Base-by-base conservation (phyloP, 1,140 invertebrate genomes). In the Parasteatoda tepidariorum region DNA sequence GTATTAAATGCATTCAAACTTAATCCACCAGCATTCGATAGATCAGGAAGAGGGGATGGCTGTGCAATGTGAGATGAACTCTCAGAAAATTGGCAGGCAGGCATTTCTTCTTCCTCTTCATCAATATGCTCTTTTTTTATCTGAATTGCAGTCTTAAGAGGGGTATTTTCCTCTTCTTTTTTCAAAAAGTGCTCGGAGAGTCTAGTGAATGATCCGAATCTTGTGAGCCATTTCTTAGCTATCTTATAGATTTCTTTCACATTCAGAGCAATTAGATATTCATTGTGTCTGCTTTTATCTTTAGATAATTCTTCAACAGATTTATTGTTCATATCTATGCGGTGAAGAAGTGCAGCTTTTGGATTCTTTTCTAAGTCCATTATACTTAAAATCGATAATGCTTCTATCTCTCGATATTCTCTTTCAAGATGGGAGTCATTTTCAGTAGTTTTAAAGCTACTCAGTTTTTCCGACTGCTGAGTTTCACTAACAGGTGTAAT, bases 331-430 rank as follows among this genome's bases (percentile, higher is more conserved):
- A 4, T 15, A 24, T 71, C 66, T 31, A 78, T 55, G 22, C 15
- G 28, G 11, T 7, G 3, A 31, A 24, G 24, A 2, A 82, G 26
- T 5, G n/a, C 3, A 34, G n/a, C n/a, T 15, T 62, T 67, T 30
- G 78, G 78, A 54, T 82, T 62, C 41, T 33, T 71, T 4, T 61
- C 66, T 7, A 82, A 9, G 18, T 82, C 78, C 48, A 71, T 13
- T 24, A 82, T 31, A 48, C 24, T 24, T n/a, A 82, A 61, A 30
- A 82, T 48, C 22, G 30, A 57, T 41, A 82, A 18, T n/a, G 78
- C 78, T 34, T 82, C 78, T 15, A 71, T 2, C 11, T 61, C 67
- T 7, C 7, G 18, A 3, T 28, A 18, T 28, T 24, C 5, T 57
- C 11, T 24, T 11, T 11, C n/a, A 62, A 62, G 3, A 41, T 18